A percentile compares a stretch with the other conserved stretches of the same genome.
These are phyloP conservation scores for Pseudomyrmex dendroicus DNA, from an alignment of 1,140 invertebrate species.

Conservation along the genomic window DNA sequence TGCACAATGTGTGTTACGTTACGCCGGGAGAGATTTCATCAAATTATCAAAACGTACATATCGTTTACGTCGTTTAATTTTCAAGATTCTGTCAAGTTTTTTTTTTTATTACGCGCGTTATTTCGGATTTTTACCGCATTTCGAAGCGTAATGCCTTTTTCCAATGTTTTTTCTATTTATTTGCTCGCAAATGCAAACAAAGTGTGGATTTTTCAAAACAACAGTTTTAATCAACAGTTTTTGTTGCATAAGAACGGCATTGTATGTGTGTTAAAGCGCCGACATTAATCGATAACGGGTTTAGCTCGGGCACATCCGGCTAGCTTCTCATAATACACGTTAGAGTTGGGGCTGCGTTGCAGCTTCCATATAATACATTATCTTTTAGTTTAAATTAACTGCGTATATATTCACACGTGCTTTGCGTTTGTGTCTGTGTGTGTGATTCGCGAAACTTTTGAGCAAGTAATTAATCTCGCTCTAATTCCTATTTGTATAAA, in stretches of 20 bases:
- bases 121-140: not conserved
- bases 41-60: too few relatives aligned
- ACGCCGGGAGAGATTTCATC: too few relatives aligned
- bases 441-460: conserved; percentile 23
- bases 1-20: too few relatives aligned
- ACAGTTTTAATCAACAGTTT: too few relatives aligned
- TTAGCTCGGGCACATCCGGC: not conserved
- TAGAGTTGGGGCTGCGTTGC: conserved; percentile 16
- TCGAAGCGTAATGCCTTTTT: not conserved
- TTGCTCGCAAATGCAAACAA: too few relatives aligned
- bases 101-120: not conserved
- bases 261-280: not conserved
- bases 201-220: too few relatives aligned
- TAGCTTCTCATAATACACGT: conserved; percentile 1
- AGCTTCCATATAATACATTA: conserved; percentile 18
- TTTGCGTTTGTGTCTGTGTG: too few relatives aligned
- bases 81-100: not conserved
- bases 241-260: too few relatives aligned
- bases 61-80: not conserved
- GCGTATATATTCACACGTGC: not conserved
- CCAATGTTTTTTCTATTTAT: too few relatives aligned
- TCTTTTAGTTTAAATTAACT: conserved; percentile 14
- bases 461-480: conserved; percentile 33
- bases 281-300: conserved; percentile 27
- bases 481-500: conserved; percentile 25